phyloP scores from a whole-genome alignment of 2,113 vertebrate species.

The Dasyornis broadbenti region DNA sequence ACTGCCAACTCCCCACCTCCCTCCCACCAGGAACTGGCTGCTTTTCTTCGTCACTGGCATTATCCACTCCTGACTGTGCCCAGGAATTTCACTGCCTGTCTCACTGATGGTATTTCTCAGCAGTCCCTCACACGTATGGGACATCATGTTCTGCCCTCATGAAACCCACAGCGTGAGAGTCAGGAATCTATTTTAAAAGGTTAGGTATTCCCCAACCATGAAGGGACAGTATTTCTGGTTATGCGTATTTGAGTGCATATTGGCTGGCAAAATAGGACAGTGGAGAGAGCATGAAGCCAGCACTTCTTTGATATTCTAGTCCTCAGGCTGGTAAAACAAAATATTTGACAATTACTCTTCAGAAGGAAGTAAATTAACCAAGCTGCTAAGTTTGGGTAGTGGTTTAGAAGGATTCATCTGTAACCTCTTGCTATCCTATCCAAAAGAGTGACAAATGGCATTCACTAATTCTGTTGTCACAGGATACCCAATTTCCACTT shows the following conservation, averaged over 20 bases:
- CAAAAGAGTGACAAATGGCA: neutral
- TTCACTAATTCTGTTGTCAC: neutral
- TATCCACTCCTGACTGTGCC: neutral
- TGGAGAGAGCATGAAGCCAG: neutral
- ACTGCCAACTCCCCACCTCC: neutral
- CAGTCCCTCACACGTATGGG: neutral
- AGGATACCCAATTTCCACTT: neutral
- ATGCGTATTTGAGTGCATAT: neutral
- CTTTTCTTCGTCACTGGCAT: slow-evolving; percentile 4
- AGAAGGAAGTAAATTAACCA: neutral
- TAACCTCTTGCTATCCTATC: neutral
- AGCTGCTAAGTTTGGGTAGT: neutral
- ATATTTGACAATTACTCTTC: neutral
- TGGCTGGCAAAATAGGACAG: neutral
- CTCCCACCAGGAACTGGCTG: neutral
- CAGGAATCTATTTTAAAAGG: neutral
- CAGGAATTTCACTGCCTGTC: slow-evolving; percentile 5
- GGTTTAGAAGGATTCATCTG: neutral
- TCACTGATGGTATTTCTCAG: neutral
- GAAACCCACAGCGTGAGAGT: neutral
- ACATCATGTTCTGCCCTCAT: slow-evolving; percentile 6
- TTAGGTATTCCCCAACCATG: neutral
- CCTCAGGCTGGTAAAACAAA: neutral
- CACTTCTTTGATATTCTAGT: neutral
- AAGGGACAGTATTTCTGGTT: neutral